phyloP scores from a whole-genome alignment of 1,140 invertebrate species.

The Ctenoplectra terminalis region DNA sequence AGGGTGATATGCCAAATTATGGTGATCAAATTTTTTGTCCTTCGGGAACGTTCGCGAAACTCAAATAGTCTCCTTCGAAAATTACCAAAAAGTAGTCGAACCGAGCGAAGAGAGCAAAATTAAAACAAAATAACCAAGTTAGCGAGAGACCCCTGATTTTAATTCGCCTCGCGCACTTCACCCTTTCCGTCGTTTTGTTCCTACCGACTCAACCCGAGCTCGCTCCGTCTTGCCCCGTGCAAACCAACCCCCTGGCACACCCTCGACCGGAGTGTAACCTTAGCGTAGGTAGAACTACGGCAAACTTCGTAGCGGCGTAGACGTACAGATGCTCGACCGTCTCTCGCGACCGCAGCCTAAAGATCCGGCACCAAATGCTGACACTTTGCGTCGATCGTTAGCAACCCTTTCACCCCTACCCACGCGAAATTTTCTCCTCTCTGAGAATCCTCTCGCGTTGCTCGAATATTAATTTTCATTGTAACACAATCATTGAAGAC shows the following conservation, averaged over 20 bases:
- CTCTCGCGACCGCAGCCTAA: slow-evolving; percentile 23
- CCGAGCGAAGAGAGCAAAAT: background rate
- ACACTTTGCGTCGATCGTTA: slow-evolving; percentile 30
- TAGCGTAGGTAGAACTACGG: slow-evolving; percentile 48
- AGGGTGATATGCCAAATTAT: background rate
- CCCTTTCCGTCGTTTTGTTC: background rate
- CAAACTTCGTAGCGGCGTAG: slow-evolving; percentile 56
- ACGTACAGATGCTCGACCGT: slow-evolving; percentile 36
- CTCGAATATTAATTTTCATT: background rate
- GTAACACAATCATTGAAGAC: background rate
- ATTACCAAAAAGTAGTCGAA: background rate
- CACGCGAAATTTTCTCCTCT: background rate
- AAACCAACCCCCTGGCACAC: slow-evolving; percentile 20
- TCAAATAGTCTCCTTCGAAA: background rate
- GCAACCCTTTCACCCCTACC: slow-evolving; percentile 25
- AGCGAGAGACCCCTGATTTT: slow-evolving; percentile 33
- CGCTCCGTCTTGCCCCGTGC: slow-evolving; percentile 4
- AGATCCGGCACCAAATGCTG: slow-evolving; percentile 40
- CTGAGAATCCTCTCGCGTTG: background rate
- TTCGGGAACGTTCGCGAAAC: background rate
- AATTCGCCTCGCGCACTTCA: slow-evolving; percentile 30
- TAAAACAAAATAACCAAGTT: slow-evolving; percentile 20
- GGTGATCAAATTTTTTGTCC: background rate
- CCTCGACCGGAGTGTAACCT: slow-evolving; percentile 1
- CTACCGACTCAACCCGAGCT: background rate